Evolutionary conservation across 2,888 invertebrate species (phyloP).

Genomic region (Trichopria drosophilae): DNA sequence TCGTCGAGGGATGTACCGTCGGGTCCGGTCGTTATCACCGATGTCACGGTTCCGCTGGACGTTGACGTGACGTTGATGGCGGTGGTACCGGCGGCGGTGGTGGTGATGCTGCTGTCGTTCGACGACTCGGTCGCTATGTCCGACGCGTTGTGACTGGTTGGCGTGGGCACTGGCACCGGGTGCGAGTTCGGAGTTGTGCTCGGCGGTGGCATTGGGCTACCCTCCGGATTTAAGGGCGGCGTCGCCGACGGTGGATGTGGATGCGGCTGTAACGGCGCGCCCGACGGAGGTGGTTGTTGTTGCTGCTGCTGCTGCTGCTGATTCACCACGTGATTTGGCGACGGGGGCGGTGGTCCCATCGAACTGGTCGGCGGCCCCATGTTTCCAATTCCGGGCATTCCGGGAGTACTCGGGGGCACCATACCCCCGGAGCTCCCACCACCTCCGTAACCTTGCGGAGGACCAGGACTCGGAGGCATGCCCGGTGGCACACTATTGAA

Average conservation of each 20-base stretch:
- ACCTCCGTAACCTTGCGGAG: slow-evolving; percentile 62
- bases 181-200: slow-evolving; percentile 62
- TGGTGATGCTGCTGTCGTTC: slow-evolving; percentile 64
- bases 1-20: slow-evolving; percentile 88
- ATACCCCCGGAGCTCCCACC: slow-evolving; percentile 61
- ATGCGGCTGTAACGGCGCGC: slow-evolving; percentile 44
- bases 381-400: slow-evolving; percentile 51
- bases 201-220: slow-evolving; percentile 62
- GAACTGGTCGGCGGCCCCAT: slow-evolving; percentile 67
- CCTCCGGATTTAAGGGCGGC: slow-evolving; percentile 53
- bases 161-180: slow-evolving; percentile 49
- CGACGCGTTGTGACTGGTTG: slow-evolving; percentile 49
- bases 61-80: slow-evolving; percentile 56
- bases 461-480: slow-evolving; percentile 66
- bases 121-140: slow-evolving; percentile 54
- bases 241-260: slow-evolving; percentile 52
- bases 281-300: slow-evolving; percentile 10
- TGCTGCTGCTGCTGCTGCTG: slow-evolving; percentile 36
- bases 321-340: slow-evolving; percentile 60
- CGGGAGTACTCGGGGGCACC: slow-evolving; percentile 58
- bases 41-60: slow-evolving; percentile 72
- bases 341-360: slow-evolving; percentile 66
- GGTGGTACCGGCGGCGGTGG: slow-evolving; percentile 64
- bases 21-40: slow-evolving; percentile 87
- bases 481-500: slow-evolving; percentile 62